Evolutionary conservation across 2,113 vertebrate species (phyloP), one percentile per base, ranked within the genome.

Genomic region (Cepphus grylle): DNA sequence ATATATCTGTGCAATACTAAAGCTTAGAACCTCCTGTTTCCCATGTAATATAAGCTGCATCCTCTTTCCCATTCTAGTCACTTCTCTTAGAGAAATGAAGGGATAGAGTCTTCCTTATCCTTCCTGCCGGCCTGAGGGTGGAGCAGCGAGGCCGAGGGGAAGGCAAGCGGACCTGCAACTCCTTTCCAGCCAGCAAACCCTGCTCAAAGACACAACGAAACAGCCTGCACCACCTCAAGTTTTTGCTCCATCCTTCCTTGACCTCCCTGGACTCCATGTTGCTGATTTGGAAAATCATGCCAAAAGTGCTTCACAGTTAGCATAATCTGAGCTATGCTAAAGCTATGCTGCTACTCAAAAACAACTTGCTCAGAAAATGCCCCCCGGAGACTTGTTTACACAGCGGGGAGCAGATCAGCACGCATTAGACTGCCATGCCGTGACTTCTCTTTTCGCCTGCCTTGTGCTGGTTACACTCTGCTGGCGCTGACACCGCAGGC

Each of bases 361-460:
- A 1, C 76, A 72, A 47, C 49, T 82, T 69, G 34, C 69, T 93
- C 56, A 85, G 81, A 90, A 89, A 93, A 81, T 76, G 19, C 20
- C 70, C 56, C 59, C 69, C 0, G 0, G 47, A 77, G 76, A 18
- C 65, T 91, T 79, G 56, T 93, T 95, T 95, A 43, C 86, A 27
- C 81, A 62, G 69, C 15, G 2, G 56, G 56, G 81, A 77, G 30
- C 1, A 4, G 73, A 69, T 58, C 17, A 47, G 82, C 53, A 78
- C 0, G 11, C 82, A 63, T 23, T 12, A 30, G 55, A 12, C 15
- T 49, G 74, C 32, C 0, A 38, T 36, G 82, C 36, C 1, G 0
- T 47, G 62, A 58, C 40, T 79, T 15, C 76, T 72, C 38, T 52
- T n/a, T 19, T 93, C 4, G 0, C 6, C 50, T 74, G 66, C 77